Evolutionary conservation across 2,113 vertebrate species (phyloP), one percentile per base, ranked within the genome.

Genomic region (Procavia capensis): DNA sequence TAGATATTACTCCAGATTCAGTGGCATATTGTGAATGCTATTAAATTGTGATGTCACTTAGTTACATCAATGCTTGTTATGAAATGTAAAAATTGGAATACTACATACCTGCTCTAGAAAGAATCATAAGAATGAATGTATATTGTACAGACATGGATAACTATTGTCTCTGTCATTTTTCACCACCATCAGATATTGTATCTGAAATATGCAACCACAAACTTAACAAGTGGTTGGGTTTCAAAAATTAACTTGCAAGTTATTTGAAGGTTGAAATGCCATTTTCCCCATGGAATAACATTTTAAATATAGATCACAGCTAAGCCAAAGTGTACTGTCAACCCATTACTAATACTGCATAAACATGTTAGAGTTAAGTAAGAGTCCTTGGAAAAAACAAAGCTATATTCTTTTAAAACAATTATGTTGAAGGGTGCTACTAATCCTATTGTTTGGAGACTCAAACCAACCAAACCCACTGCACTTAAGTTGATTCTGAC

Each of bases 291-390:
- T 29, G 74, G 64, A 81, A 66, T 84, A 91, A 8, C 34, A 84
- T 87, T 47, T 76, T 61, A 70, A 91, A 78, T 83, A 89, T 22
- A 43, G 14, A 25, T 75, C 90, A 92, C 10, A 57, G 2, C 41
- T 70, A 59, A 54, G 43, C 16, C 16, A 83, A 91, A 74, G 34
- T 86, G n/a, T 89, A 47, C 14, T 47, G 72, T 93, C 25, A 92
- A 4, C 45, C 50, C 29, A 78, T 85, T 81, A 79, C 2, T 74
- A 24, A 78, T 75, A 76, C 9, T 36, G 27, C 74, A 22, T 59
- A 75, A 72, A 90, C 63, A 75, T 90, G 13, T 41, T 92, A 25
- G 45, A 27, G 34, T 92, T 86, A 95, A 94, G 45, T 66, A 90
- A 90, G 74, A 6, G 13, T 94, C 25, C 27, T 43, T 84, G 47